A percentile compares a stretch with the other conserved stretches of the same genome.
Evolutionary conservation across 1,140 invertebrate genomes (phyloP).

Genomic region (Neomicropteryx cornuta): DNA sequence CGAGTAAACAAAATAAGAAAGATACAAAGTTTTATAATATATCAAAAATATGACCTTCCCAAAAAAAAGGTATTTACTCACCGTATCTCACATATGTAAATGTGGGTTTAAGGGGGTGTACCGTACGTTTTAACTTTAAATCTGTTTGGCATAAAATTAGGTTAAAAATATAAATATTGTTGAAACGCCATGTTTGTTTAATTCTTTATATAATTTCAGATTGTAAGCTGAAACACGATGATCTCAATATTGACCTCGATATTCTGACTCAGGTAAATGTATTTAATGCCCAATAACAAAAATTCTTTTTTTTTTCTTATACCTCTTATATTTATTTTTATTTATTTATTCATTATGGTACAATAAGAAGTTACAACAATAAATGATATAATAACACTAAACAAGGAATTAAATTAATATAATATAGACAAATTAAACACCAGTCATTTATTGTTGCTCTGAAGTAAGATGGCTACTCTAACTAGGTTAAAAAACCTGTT

Average conservation of each 20-base stretch:
- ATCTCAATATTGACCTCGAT: constrained; percentile 40
- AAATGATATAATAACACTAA: too few species aligned
- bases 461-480: too few species aligned
- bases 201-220: constrained; percentile 11
- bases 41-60: too few species aligned
- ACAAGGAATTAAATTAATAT: too few species aligned
- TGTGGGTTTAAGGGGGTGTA: not conserved
- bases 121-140: not conserved
- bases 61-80: not conserved
- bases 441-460: too few species aligned
- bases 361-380: too few species aligned
- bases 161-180: constrained; percentile 2
- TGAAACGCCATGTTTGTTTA: constrained; percentile 6
- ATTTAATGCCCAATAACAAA: not conserved
- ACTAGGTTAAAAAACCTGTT: too few species aligned
- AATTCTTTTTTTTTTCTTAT: too few species aligned
- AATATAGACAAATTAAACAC: too few species aligned
- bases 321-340: not conserved
- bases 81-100: not conserved
- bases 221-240: constrained; percentile 37
- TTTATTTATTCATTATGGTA: too few species aligned
- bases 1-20: too few species aligned
- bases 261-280: constrained; percentile 35
- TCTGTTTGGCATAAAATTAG: constrained; percentile 3
- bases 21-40: too few species aligned